Percentiles rank a stretch among this genome's conserved stretches.
Evolutionary conservation across 1,140 invertebrate genomes (phyloP).

Genomic region (Parasteatoda tepidariorum): DNA sequence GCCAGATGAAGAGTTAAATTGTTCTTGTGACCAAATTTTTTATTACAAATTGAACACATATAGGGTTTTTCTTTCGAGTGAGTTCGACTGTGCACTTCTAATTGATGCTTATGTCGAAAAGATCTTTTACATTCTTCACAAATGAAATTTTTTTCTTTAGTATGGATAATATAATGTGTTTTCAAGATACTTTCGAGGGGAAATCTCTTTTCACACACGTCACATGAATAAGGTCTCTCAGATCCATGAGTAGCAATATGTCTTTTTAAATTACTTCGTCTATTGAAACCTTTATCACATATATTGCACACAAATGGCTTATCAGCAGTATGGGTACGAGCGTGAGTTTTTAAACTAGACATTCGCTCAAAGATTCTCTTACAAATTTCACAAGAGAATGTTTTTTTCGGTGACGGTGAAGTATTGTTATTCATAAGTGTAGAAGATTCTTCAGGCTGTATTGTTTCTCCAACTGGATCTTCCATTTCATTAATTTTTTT

Average conservation of each 20-base stretch:
- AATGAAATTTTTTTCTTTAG: background rate
- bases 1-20: no score
- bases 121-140: background rate
- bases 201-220: background rate
- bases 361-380: no score
- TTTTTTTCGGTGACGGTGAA: no score
- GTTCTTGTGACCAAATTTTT: no score
- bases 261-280: conserved; percentile 1
- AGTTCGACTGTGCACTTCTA: background rate
- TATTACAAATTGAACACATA: no score
- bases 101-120: background rate
- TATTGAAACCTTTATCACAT: conserved; percentile 69
- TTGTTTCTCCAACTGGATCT: no score
- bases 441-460: no score
- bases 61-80: background rate
- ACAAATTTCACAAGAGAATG: no score
- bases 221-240: conserved; percentile 58
- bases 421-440: no score
- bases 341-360: conserved; percentile 15
- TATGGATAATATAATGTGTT: background rate
- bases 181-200: background rate
- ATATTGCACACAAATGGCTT: conserved; percentile 67
- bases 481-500: no score
- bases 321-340: background rate
- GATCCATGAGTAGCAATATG: conserved; percentile 56